Evolutionary conservation across 2,888 invertebrate genomes (phyloP), one percentile per base, ranked within the genome.

Genomic region (Limnephilus lunatus): DNA sequence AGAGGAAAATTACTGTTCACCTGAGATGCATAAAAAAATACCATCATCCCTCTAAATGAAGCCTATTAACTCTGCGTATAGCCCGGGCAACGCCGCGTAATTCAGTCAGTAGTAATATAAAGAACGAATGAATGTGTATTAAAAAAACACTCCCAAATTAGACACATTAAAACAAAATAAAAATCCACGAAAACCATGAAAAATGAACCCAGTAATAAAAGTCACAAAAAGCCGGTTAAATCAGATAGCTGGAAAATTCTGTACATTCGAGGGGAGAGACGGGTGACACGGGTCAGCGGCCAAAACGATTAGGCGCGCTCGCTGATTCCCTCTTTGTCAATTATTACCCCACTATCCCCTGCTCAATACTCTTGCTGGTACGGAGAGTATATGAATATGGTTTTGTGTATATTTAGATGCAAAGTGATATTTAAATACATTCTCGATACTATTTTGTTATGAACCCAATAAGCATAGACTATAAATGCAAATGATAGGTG

Each of bases 261-360:
- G 35, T 83, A 83, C 19, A 32, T 32, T 83, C 35, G 83, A 35
- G 32, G 89, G 32, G 32, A 81, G 85, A 68, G 53, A 25, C 53
- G 87, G 81, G 48, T 30, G 83, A 87, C 86, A 91, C 91, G 91
- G 91, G 91, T 91, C 91, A 91, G 39, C 81, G 91, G 86, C 25
- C 89, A 92, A 92, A 92, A 90, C 85, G 92, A 89, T 92, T 92
- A 92, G 31, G 83, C 53, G 80, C 48, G 44, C 53, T 25, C 53
- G 85, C 83, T 87, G 87, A 85, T 89, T 89, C 85, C 85, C 92
- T 89, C 92, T 92, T 91, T 89, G 92, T 92, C 92, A 92, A 92
- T 92, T 92, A 92, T 48, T 85, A 30, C 31, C 80, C 81, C 91
- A 30, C 87, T 82, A 15, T 82, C 44, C 39, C 82, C 53, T 48